Conservation (phyloP, 2,888 invertebrate genomes). For the Orthonevra nobilis region DNA sequence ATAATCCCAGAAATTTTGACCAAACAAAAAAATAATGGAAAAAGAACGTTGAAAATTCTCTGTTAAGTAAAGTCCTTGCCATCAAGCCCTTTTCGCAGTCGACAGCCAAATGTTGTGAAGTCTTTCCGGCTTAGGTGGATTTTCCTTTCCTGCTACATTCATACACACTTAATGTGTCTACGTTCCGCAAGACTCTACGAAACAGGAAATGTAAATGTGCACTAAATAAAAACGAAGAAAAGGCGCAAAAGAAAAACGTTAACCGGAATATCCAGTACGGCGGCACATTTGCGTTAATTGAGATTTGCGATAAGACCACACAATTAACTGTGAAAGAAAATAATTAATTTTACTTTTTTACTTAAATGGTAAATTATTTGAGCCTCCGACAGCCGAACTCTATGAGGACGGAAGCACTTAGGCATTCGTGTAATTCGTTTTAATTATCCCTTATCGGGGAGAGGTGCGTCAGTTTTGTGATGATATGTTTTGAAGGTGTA, state of each 20-base stretch:
- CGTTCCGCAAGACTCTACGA: slow-evolving; percentile 2
- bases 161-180: slow-evolving; percentile 2
- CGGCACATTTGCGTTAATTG: slow-evolving; percentile 66
- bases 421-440: slow-evolving; percentile 53
- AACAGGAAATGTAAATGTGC: slow-evolving; percentile 62
- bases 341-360: slow-evolving; percentile 60
- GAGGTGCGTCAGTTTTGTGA: neutral
- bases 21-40: slow-evolving; percentile 2
- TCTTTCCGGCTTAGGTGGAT: slow-evolving; percentile 56
- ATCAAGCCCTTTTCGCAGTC: slow-evolving; percentile 48
- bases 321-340: slow-evolving; percentile 65
- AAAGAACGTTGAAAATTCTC: slow-evolving; percentile 50
- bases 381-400: slow-evolving; percentile 7
- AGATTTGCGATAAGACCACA: slow-evolving; percentile 65
- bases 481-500: slow-evolving; percentile 43
- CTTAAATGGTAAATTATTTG: slow-evolving; percentile 12
- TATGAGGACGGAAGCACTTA: slow-evolving; percentile 52
- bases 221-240: slow-evolving; percentile 32
- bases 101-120: slow-evolving; percentile 57
- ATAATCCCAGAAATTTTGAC: slow-evolving; percentile 26
- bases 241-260: slow-evolving; percentile 6
- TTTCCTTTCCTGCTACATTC: slow-evolving; percentile 26
- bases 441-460: slow-evolving; percentile 43
- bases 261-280: slow-evolving; percentile 29
- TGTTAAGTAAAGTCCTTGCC: no score